These are phyloP conservation scores for Hippocampus mohnikei DNA, from an alignment of 2,113 vertebrate species.

Conservation along the genomic window DNA sequence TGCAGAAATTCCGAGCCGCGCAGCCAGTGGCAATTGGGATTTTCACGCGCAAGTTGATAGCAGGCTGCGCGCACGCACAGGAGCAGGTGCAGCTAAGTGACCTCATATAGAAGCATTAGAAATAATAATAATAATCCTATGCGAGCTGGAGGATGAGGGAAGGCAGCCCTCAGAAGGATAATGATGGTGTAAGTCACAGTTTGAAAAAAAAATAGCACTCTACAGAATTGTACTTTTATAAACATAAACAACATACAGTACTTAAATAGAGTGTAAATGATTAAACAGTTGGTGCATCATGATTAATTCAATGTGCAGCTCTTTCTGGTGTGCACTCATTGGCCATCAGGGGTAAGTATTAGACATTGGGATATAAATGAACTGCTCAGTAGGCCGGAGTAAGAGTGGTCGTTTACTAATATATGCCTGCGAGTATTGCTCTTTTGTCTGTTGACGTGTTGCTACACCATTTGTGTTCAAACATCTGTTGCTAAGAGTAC, in stretches of 20 bases:
- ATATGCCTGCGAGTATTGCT: too few species aligned
- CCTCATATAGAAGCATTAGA: background rate
- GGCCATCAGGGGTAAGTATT: too few species aligned
- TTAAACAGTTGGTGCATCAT: background rate
- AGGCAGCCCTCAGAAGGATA: background rate
- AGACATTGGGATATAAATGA: too few species aligned
- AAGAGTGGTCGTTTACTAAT: too few species aligned
- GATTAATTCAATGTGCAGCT: background rate
- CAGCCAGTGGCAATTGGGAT: slow-evolving; percentile 14
- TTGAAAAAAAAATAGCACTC: background rate
- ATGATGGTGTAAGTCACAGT: too few species aligned
- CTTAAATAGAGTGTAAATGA: background rate
- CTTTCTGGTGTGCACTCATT: too few species aligned
- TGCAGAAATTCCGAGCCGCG: background rate
- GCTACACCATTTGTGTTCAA: too few species aligned
- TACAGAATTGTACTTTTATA: background rate
- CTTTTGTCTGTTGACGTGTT: too few species aligned
- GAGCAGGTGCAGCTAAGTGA: slow-evolving; percentile 6
- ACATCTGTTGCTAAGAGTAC: too few species aligned
- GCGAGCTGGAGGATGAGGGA: slow-evolving; percentile 3
- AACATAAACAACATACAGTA: background rate
- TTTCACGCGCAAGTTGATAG: background rate
- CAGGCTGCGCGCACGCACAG: slow-evolving; percentile 3
- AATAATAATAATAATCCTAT: background rate
- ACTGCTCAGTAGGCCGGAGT: too few species aligned